Evolutionary conservation across 2,797 vertebrate species (phyloP).

Genomic region (Cossypha niveicapilla): DNA sequence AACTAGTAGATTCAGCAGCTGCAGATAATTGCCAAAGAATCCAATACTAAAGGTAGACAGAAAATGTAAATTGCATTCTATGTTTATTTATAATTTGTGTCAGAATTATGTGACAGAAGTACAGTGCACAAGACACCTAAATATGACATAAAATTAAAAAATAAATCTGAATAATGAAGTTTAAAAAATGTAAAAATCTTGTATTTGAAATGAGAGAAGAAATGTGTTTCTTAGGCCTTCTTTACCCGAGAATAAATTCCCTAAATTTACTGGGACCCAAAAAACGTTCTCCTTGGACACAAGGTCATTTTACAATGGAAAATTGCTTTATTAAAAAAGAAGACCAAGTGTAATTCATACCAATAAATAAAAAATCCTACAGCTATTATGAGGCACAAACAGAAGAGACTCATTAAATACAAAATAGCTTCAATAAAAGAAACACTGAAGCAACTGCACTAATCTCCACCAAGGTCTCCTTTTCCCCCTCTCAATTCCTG

Average conservation of each 20-base stretch:
- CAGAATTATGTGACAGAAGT: neutral
- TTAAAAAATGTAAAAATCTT: neutral
- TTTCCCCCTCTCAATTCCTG: neutral
- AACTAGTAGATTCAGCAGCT: neutral
- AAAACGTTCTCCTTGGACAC: neutral
- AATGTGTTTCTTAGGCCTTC: neutral
- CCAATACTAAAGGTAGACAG: neutral
- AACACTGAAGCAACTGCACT: neutral
- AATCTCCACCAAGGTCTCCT: neutral
- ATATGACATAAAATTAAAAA: neutral
- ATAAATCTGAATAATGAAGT: neutral
- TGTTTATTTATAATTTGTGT: neutral
- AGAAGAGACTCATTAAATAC: neutral
- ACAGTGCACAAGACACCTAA: neutral
- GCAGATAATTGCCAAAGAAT: neutral
- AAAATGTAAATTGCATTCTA: neutral
- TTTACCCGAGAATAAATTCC: neutral
- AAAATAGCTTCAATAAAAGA: slow-evolving; percentile 12
- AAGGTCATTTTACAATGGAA: neutral
- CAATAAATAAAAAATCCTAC: slow-evolving; percentile 16
- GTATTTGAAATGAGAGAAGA: neutral
- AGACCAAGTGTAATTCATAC: neutral
- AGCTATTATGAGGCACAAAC: neutral
- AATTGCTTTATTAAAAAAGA: neutral
- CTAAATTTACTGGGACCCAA: neutral